These are phyloP conservation scores for Cosmia trapezina DNA, from an alignment of 2,888 invertebrate genomes.

Conservation along the genomic window DNA sequence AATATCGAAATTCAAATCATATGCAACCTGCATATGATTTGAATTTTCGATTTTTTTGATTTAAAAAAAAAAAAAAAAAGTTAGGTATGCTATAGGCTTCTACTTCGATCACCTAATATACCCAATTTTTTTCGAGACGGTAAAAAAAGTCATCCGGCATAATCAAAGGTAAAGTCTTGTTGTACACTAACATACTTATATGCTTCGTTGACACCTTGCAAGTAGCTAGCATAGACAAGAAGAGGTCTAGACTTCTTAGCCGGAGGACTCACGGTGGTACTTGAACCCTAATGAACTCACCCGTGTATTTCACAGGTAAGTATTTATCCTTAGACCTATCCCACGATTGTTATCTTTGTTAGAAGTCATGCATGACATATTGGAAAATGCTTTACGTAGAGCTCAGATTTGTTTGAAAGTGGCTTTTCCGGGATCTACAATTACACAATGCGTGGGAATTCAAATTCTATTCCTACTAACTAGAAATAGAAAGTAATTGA, in stretches of 20 bases:
- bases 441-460: constrained; percentile 22
- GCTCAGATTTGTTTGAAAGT: constrained; percentile 7
- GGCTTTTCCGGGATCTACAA: constrained; percentile 7
- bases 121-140: too few relatives aligned
- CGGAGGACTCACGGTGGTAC: background rate
- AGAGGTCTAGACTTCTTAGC: constrained; percentile 31
- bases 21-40: too few relatives aligned
- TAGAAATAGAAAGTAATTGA: background rate
- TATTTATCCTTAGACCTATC: constrained; percentile 22
- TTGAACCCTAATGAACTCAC: constrained; percentile 39
- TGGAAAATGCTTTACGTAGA: constrained; percentile 18
- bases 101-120: too few relatives aligned
- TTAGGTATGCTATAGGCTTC: too few relatives aligned
- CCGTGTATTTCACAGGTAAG: constrained; percentile 27
- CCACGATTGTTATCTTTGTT: constrained; percentile 34
- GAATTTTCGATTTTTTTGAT: too few relatives aligned
- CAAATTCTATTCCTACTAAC: background rate
- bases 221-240: constrained; percentile 12
- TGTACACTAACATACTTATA: background rate
- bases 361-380: constrained; percentile 46
- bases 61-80: too few relatives aligned
- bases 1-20: too few relatives aligned
- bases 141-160: too few relatives aligned
- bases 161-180: too few relatives aligned
- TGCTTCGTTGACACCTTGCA: constrained; percentile 16